A percentile compares a stretch with the other conserved stretches of the same genome.
phyloP scores from a whole-genome alignment of 2,797 vertebrate species.

The Neosilurus mollespiculum region DNA sequence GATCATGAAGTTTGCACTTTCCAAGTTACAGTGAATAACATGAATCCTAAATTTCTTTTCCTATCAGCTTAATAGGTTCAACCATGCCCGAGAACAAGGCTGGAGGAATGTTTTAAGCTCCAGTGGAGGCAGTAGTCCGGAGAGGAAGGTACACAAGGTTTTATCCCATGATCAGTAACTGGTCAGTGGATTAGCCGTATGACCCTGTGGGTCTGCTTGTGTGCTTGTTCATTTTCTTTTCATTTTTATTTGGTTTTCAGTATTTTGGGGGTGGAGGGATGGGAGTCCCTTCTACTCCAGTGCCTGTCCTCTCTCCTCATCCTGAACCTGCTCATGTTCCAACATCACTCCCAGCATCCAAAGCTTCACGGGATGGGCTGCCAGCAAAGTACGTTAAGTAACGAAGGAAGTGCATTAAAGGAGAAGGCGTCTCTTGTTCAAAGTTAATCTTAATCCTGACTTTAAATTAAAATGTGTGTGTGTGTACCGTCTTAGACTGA shows the following conservation, averaged over 20 bases:
- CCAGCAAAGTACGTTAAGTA: slow-evolving; percentile 34
- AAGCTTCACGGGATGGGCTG: slow-evolving; percentile 56
- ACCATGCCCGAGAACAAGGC: slow-evolving; percentile 94
- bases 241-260: slow-evolving; percentile 50
- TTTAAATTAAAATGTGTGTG: too few relatives aligned
- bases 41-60: slow-evolving; percentile 19
- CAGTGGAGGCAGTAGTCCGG: slow-evolving; percentile 82
- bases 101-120: slow-evolving; percentile 92
- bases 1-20: too few relatives aligned
- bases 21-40: background rate
- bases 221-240: background rate
- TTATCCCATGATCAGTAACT: background rate
- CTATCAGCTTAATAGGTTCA: slow-evolving; percentile 85
- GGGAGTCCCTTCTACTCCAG: slow-evolving; percentile 64
- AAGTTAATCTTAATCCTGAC: too few relatives aligned
- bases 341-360: slow-evolving; percentile 40
- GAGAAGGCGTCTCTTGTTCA: background rate
- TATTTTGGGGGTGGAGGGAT: slow-evolving; percentile 78
- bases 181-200: too few relatives aligned
- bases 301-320: slow-evolving; percentile 32
- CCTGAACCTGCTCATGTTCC: slow-evolving; percentile 42
- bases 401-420: background rate
- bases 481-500: too few relatives aligned
- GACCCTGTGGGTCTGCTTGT: too few relatives aligned
- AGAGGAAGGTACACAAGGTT: slow-evolving; percentile 70